Percentiles rank a stretch among this genome's conserved stretches.
Evolutionary conservation across 2,797 vertebrate genomes (phyloP).

Genomic region (Apogon talboti): DNA sequence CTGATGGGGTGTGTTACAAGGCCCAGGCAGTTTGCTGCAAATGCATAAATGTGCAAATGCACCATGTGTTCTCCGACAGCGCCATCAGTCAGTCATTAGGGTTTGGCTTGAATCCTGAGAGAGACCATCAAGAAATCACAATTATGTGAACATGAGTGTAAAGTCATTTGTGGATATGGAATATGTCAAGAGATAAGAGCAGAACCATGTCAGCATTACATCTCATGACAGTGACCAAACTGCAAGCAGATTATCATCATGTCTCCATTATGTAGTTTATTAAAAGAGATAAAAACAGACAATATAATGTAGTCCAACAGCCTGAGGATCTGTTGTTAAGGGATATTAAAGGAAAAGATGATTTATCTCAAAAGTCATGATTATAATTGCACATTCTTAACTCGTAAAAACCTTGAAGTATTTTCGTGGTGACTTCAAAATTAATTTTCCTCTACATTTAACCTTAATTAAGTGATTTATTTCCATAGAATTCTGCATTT

Average conservation of each 20-base stretch:
- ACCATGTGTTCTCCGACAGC: slow-evolving; percentile 42
- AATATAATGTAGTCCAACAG: neutral
- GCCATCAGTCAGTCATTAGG: slow-evolving; percentile 32
- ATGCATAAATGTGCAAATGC: slow-evolving; percentile 26
- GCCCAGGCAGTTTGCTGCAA: slow-evolving; percentile 17
- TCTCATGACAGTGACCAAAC: neutral
- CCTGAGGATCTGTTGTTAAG: slow-evolving; percentile 3
- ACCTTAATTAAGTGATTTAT: no score
- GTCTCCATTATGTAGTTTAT: neutral
- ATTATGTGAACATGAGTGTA: slow-evolving; percentile 4
- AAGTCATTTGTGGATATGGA: slow-evolving; percentile 10
- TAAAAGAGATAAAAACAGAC: neutral
- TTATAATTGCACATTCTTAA: neutral
- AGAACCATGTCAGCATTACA: neutral
- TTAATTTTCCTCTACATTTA: no score
- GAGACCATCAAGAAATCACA: slow-evolving; percentile 5
- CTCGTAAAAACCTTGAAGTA: no score
- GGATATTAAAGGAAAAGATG: slow-evolving; percentile 6
- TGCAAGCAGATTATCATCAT: neutral
- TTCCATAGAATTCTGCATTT: no score
- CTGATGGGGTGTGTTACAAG: slow-evolving; percentile 15
- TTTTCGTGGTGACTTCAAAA: no score
- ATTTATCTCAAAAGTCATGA: neutral
- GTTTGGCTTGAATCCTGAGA: slow-evolving; percentile 19
- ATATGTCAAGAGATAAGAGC: slow-evolving; percentile 5